Evolutionary conservation across 2,888 invertebrate species (phyloP), one percentile per base, ranked within the genome.

Genomic region (Idaea biselata): DNA sequence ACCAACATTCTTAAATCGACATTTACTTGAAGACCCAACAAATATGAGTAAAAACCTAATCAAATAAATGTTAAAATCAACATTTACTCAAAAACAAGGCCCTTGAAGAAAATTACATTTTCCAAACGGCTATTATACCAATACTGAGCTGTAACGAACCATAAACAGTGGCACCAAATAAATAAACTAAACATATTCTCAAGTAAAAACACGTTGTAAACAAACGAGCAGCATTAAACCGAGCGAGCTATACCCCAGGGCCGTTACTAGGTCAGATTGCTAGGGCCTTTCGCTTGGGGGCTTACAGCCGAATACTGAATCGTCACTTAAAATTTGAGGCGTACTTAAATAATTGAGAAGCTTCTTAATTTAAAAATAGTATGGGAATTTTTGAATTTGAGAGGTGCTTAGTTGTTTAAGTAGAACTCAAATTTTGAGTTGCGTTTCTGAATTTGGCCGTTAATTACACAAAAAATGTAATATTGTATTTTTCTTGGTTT

Each of bases 161-260:
- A 44, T 44, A 44, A 44, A 44, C 44, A 44, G 44, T 44, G 11
- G 44, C 44, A 44, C 44, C 8, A 44, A 44, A 44, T 44, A 44
- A 44, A 44, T 44, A 44, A 44, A 44, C 44, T 44, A 44, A 44
- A 44, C 44, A 14, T 44, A 44, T 44, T 44, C 44, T 44, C 44
- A 44, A 44, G 44, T 44, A 17, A 67, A 67, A 67, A 62, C 59
- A 55, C 25, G 55, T 44, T 62, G 65, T 65, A 63, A 67, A 67
- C 65, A 63, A 56, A 62, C 57, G 31, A 62, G 60, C 58, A 60
- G 61, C 58, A 62, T 67, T 67, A 67, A 63, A 67, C 56, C 14
- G 17, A 18, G 18, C 56, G 56, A 56, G 56, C 56, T 18, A 18
- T 56, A 56, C 18, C 18, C 0, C 56, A 63, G 59, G 67, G 31